Base-by-base conservation (phyloP, 2,113 vertebrate genomes). In the Pelecanus crispus region DNA sequence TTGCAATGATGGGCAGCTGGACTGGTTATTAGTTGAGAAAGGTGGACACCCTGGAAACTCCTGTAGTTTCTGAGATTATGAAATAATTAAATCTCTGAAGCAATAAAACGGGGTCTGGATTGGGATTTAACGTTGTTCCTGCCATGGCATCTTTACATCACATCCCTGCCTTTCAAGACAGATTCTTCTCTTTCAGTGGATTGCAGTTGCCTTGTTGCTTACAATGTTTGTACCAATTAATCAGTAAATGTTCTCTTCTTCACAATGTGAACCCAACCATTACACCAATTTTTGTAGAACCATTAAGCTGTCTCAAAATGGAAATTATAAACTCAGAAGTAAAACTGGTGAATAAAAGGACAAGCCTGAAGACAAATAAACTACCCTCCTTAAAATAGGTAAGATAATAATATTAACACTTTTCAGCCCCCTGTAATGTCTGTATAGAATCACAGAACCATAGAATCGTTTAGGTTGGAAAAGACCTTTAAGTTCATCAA, bases 1-100 rank as follows among this genome's bases (percentile, higher is more conserved):
- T 59, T 45, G 32, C 66, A 91, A 47, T 94, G 93, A 96, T n/a
- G 90, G 96, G 70, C 90, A 96, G 81, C 86, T 81, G 63, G 63
- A 95, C 90, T 81, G 96, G 95, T 75, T 94, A 96, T 95, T 96
- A 90, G 88, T 68, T 80, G 94, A 31, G 81, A 96, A 80, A 56
- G 70, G 87, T 78, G 74, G 85, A 91, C 84, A 84, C 49, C 93
- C 31, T 94, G 81, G 88, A 94, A 94, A 96, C 78, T 88, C 79
- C 94, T 93, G 90, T 75, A 96, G 78, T 90, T 96, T 97, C 85
- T 91, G 81, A 91, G 87, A 96, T 91, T 95, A 95, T 96, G 90
- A 97, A 90, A 86, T 85, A 92, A 72, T 82, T 20, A 82, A 80
- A 91, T 92, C 83, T 90, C 61, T 56, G 49, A 91, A 75, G 67